These are phyloP conservation scores for Eueremaeus valkanovi DNA, from an alignment of 2,888 invertebrate genomes.

Conservation along the genomic window DNA sequence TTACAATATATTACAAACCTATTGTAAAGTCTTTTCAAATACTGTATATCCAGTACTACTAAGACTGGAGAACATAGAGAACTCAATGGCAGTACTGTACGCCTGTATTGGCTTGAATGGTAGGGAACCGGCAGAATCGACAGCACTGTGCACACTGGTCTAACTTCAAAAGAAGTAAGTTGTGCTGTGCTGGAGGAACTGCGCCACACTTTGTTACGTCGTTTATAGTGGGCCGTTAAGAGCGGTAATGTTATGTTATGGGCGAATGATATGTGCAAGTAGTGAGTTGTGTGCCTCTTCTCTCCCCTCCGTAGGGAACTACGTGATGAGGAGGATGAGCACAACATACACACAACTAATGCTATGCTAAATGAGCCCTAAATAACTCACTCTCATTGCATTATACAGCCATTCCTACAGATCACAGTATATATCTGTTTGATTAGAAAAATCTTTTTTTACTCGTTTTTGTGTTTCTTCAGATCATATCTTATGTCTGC, in stretches of 20 bases:
- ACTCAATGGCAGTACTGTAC: slow-evolving; percentile 10
- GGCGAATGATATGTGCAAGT: slow-evolving; percentile 29
- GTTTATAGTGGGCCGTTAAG: slow-evolving; percentile 33
- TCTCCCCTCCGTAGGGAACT: slow-evolving; percentile 22
- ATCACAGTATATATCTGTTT: slow-evolving; percentile 6
- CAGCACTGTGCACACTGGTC: slow-evolving; percentile 25
- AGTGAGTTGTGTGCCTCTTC: background rate
- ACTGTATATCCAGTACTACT: no score
- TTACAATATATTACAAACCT: background rate
- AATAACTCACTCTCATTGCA: slow-evolving; percentile 35
- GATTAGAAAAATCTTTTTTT: background rate
- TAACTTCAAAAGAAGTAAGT: background rate
- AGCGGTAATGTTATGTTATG: slow-evolving; percentile 31
- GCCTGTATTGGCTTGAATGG: background rate
- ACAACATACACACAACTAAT: slow-evolving; percentile 8
- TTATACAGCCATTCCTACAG: slow-evolving; percentile 22
- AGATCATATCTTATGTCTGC: slow-evolving; percentile 3
- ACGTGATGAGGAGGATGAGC: slow-evolving; percentile 36
- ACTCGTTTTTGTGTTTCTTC: background rate
- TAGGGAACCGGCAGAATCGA: slow-evolving; percentile 17
- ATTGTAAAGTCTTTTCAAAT: background rate
- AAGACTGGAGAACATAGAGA: no score
- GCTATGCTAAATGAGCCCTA: slow-evolving; percentile 32
- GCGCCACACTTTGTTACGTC: slow-evolving; percentile 33
- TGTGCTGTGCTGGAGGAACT: slow-evolving; percentile 2